Evolutionary conservation across 1,140 invertebrate species (phyloP), one percentile per base, ranked within the genome.

Genomic region (Protaetia brevitarsis): DNA sequence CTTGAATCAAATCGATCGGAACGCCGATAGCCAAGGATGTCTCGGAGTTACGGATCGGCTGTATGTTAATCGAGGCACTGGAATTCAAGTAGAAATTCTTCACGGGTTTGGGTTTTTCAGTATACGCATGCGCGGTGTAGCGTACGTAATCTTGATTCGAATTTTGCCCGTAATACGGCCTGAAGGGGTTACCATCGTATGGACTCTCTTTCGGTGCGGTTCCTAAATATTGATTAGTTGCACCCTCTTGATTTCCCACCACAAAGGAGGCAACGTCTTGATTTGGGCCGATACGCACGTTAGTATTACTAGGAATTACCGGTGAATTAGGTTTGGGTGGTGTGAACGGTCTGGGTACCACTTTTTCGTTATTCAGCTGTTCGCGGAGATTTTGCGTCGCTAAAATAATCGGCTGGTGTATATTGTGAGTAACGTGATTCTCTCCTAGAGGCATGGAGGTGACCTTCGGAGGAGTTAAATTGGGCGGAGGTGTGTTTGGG

Each of bases 211-310:
- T 78, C 8, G 80, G 66, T 0, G 80, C 75, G 3, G 77, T 78
- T 1, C 79, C 81, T 0, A 77, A 78, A 62, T 80, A 84, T 62
- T 82, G 79, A 63, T 28, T 80, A 34, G 81, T 80, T 23, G 87
- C 84, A 59, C 83, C 85, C 63, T 87, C 86, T 37, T 84, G 80
- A 62, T 86, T 86, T 0, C 86, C 85, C 2, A 87, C 76, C 4
- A 87, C 84, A 70, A 88, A 87, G 0, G 85, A 84, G 3, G 87
- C 85, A 1, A 84, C 86, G 62, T 87, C 82, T 68, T 87, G 86
- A 57, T 84, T 83, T 0, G 84, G 85, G 0, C 84, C 82, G 31
- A 88, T 84, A 31, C 85, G 82, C 34, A 88, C 83, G 41, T 86
- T 87, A 1, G 84, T 84, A 65, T 84, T 85, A 26, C 85, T 83